These are phyloP conservation scores for Melieria picta DNA, from an alignment of 2,888 invertebrate species.

Conservation along the genomic window DNA sequence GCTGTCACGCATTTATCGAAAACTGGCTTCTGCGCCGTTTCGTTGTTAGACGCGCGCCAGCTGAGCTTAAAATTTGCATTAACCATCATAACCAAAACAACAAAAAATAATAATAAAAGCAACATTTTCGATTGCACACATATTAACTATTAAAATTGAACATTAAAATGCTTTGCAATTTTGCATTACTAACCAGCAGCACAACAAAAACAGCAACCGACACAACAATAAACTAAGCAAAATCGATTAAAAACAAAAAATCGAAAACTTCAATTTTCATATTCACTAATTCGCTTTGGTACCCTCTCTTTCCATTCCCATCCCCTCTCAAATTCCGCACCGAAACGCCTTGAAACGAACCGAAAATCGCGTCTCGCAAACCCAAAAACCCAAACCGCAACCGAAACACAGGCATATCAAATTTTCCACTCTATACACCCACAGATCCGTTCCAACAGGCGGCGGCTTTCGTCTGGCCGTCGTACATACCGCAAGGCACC, in stretches of 20 bases:
- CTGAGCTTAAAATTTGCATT: neutral
- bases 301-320: slow-evolving; percentile 35
- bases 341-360: slow-evolving; percentile 30
- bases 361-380: slow-evolving; percentile 34
- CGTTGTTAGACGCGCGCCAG: neutral
- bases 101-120: slow-evolving; percentile 21
- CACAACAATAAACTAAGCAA: slow-evolving; percentile 21
- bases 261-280: slow-evolving; percentile 30
- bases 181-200: slow-evolving; percentile 8
- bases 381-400: slow-evolving; percentile 27
- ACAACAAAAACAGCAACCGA: slow-evolving; percentile 17
- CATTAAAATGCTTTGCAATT: slow-evolving; percentile 25
- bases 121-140: neutral
- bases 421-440: slow-evolving; percentile 64
- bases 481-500: slow-evolving; percentile 59
- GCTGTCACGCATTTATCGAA: too few species aligned
- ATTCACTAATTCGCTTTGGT: slow-evolving; percentile 36
- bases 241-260: neutral
- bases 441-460: slow-evolving; percentile 65
- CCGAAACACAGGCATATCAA: slow-evolving; percentile 59
- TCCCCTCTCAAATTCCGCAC: slow-evolving; percentile 1
- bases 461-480: slow-evolving; percentile 62
- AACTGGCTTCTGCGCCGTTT: too few species aligned
- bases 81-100: slow-evolving; percentile 5
- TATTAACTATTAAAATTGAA: slow-evolving; percentile 10